These are phyloP conservation scores for Celastrina argiolus DNA, from an alignment of 2,888 invertebrate species.

Conservation along the genomic window DNA sequence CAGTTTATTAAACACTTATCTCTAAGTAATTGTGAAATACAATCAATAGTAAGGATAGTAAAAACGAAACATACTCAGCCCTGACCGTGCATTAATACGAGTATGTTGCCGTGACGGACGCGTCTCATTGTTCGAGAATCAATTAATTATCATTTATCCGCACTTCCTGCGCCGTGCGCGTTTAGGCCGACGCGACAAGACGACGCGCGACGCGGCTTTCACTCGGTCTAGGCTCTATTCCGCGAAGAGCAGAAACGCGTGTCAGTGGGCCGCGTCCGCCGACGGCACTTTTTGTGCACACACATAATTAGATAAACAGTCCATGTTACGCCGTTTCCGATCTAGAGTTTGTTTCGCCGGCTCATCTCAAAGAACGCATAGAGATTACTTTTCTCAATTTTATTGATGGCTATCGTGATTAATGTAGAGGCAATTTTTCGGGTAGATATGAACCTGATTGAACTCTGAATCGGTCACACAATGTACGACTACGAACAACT, in stretches of 20 bases:
- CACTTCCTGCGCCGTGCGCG: conserved; percentile 45
- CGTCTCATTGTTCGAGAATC: conserved; percentile 27
- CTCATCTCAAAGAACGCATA: not conserved
- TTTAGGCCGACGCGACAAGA: conserved; percentile 61
- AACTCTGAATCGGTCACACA: no score
- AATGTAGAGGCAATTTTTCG: not conserved
- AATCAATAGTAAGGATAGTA: not conserved
- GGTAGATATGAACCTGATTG: not conserved
- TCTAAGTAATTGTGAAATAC: not conserved
- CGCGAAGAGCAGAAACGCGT: conserved; percentile 74
- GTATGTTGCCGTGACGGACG: not conserved
- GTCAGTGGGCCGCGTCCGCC: conserved; percentile 74
- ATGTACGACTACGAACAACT: no score
- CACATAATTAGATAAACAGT: conserved; percentile 62
- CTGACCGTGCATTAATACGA: no score
- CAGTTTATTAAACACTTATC: no score
- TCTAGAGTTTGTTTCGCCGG: not conserved
- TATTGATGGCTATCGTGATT: not conserved
- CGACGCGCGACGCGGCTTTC: conserved; percentile 67
- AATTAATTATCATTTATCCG: conserved; percentile 41
- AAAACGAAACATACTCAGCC: not conserved
- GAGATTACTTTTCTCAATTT: no score
- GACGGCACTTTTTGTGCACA: conserved; percentile 61
- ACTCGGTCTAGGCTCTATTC: conserved; percentile 72
- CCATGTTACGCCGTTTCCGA: conserved; percentile 18